A percentile compares a stretch with the other conserved stretches of the same genome.
Evolutionary conservation across 2,797 vertebrate genomes (phyloP).

Genomic region (Pantherophis alleghaniensis): DNA sequence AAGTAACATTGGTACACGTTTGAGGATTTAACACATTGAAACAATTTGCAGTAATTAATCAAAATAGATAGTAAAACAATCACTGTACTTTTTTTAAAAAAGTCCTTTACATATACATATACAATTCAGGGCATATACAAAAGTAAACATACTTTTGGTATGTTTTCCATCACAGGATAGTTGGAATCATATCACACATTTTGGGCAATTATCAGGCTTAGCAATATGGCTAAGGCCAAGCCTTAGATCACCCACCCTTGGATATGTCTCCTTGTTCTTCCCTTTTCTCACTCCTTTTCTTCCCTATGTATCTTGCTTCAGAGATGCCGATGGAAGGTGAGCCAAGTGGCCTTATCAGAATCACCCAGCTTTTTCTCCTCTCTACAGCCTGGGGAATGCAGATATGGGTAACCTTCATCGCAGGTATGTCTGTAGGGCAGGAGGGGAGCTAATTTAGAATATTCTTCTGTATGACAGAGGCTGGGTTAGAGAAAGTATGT

Average conservation of each 20-base stretch:
- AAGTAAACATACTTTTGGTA: not conserved
- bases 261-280: not conserved
- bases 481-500: not conserved
- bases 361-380: constrained; percentile 80
- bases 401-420: constrained; percentile 87
- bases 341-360: constrained; percentile 76
- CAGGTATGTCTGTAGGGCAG: constrained; percentile 69
- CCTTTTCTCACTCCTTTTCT: not conserved
- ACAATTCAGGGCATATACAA: not conserved
- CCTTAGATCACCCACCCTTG: not conserved
- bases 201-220: not conserved
- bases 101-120: not conserved
- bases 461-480: not conserved
- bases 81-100: not conserved
- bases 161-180: not conserved
- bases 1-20: not conserved
- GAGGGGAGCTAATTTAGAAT: not conserved
- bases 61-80: not conserved
- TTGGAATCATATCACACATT: not conserved
- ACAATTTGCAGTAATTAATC: not conserved
- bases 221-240: not conserved
- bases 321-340: constrained; percentile 78
- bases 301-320: constrained; percentile 4
- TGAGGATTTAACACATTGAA: not conserved
- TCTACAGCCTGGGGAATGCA: constrained; percentile 89